phyloP scores from a whole-genome alignment of 2,113 vertebrate species.

The Petaurus breviceps region DNA sequence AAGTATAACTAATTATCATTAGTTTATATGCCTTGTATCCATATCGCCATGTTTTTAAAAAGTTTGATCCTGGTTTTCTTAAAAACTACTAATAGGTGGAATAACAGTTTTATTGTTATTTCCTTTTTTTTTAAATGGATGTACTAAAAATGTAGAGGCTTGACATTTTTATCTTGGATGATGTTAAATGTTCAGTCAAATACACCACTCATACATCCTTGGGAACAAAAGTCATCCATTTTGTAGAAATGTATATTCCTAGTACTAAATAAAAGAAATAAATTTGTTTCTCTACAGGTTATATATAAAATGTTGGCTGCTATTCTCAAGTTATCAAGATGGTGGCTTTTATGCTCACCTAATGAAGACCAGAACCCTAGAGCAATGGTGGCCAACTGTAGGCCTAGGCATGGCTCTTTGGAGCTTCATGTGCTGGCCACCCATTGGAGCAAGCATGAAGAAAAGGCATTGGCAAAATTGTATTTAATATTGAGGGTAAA shows the following conservation, averaged over 20 bases:
- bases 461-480: background rate
- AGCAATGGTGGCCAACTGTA: conserved; percentile 6
- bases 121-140: background rate
- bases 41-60: background rate
- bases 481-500: conserved; percentile 16
- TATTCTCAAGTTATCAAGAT: conserved; percentile 37
- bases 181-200: conserved; percentile 15
- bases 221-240: conserved; percentile 44
- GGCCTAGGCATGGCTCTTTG: conserved; percentile 5
- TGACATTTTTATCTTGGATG: conserved; percentile 50
- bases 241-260: conserved; percentile 28
- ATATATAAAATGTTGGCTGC: conserved; percentile 46
- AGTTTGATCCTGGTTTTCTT: background rate
- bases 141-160: conserved; percentile 19
- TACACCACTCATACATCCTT: conserved; percentile 13
- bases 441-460: conserved; percentile 32
- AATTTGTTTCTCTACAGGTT: conserved; percentile 63
- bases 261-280: conserved; percentile 61
- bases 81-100: background rate
- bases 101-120: conserved; percentile 3
- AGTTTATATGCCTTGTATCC: background rate
- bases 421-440: conserved; percentile 33
- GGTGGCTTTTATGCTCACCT: conserved; percentile 11
- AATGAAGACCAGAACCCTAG: conserved; percentile 10
- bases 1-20: background rate